Evolutionary conservation across 2,113 vertebrate genomes (phyloP), one percentile per base, ranked within the genome.

Genomic region (Oncorhynchus tshawytscha): DNA sequence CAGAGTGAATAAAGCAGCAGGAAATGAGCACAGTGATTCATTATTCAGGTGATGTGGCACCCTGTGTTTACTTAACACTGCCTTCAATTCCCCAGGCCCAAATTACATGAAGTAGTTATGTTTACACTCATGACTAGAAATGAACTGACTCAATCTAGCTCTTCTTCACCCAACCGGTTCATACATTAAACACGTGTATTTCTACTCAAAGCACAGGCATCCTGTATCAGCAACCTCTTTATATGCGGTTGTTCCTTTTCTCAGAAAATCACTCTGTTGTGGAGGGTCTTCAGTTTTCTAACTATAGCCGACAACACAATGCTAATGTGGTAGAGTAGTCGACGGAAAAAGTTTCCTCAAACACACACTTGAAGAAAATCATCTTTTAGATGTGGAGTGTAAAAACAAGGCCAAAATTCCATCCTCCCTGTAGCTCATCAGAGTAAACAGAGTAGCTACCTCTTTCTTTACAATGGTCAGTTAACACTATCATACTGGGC

Each of bases 1-100:
- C 57, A 73, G 51, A 54, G 60, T 77, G 76, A 85, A 45, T 45
- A 74, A 71, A 74, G 51, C 70, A 75, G 60, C 13, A 18, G 70
- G 75, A 80, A 49, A 78, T 82, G 65, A 45, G 70, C 72, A 29
- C 8, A 60, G 16, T 69, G 70, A 86, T 85, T 86, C 67, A 86
- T 86, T 82, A 82, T 88, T 85, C 83, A 85, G 59, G 25, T 76
- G 79, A 64, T 75, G 75, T 79, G 80, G 82, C 85, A 83, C 72
- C 75, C 34, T 71, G 71, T 81, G 62, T 88, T 87, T 85, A 78
- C 39, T 80, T 72, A 64, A 78, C 25, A 9, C 69, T 39, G 16
- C 39, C 15, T 54, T 54, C 18, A 16, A 81, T 78, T 75, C 69
- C 70, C 72, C 75, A 15, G 76, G 73, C 74, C 72, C 77, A 76